Evolutionary conservation across 1,140 invertebrate genomes (phyloP), one percentile per base, ranked within the genome.

Genomic region (Drosophila micromelanica): DNA sequence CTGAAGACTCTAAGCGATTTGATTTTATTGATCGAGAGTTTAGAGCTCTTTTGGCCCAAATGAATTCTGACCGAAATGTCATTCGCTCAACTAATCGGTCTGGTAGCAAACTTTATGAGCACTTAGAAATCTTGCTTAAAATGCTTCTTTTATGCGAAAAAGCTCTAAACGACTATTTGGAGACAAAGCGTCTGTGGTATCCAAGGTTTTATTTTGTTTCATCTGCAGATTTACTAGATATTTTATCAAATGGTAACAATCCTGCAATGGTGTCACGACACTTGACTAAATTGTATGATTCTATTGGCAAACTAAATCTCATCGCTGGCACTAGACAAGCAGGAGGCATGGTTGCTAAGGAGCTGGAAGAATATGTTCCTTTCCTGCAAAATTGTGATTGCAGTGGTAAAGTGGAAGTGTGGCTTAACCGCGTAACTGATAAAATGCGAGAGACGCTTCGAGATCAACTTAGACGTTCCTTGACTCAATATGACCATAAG

Each of bases 201-300:
- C 98, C 98, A 38, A 93, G 97, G 35, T 99, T 99, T 91, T 99
- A 99, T 91, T 99, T 99, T 90, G 96, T 99, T 2, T 99, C 98
- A 0, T 96, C 97, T 0, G 96, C 97, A 3, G 98, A 99, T 94
- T 93, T 99, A 13, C 93, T 99, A 2, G 98, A 99, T 92, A 99
- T 99, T 90, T 93, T 99, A 55, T 98, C 97, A 11, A 98, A 98
- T 92, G 97, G 98, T 78, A 99, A 98, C 89, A 96, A 97, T 89
- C 98, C 98, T 11, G 94, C 95, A 74, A 92, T 96, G 20, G 96
- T 97, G 7, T 94, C 94, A 57, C 96, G 95, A 82, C 98, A 99
- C 92, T 93, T 99, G 51, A 96, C 97, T 3, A 99, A 99, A 92
- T 91, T 99, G 27, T 99, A 98, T 92, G 98, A 99, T 92, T 98